These are phyloP conservation scores for Drosophila subobscura DNA, from an alignment of 1,140 invertebrate genomes.

Conservation along the genomic window DNA sequence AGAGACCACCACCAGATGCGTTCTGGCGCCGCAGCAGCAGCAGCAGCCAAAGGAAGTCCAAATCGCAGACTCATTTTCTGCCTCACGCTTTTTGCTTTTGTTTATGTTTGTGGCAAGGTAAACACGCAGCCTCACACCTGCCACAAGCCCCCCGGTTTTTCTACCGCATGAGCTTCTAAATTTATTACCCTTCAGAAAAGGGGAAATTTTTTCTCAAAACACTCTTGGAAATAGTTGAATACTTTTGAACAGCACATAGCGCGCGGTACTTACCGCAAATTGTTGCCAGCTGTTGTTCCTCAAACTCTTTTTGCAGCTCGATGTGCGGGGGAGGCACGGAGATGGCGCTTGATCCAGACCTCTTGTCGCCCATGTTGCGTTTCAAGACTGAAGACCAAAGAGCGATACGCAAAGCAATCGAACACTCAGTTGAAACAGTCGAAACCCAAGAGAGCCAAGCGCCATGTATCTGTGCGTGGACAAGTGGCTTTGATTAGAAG, in stretches of 20 bases:
- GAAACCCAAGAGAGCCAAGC: too few relatives aligned
- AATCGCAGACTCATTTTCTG: slow-evolving; percentile 63
- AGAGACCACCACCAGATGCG: slow-evolving; percentile 46
- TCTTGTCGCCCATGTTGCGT: slow-evolving; percentile 68
- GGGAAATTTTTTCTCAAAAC: slow-evolving; percentile 55
- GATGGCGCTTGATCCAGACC: slow-evolving; percentile 50
- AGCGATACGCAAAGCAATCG: neutral
- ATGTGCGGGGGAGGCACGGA: slow-evolving; percentile 8
- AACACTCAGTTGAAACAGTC: neutral
- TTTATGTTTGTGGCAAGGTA: slow-evolving; percentile 71
- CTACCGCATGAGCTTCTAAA: slow-evolving; percentile 25
- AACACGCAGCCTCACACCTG: slow-evolving; percentile 56
- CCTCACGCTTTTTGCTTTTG: slow-evolving; percentile 43
- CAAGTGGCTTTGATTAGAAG: slow-evolving; percentile 35
- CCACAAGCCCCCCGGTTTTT: neutral
- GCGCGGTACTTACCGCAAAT: slow-evolving; percentile 70
- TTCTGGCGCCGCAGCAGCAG: slow-evolving; percentile 47
- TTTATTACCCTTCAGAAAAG: slow-evolving; percentile 69
- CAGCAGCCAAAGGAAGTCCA: slow-evolving; percentile 65
- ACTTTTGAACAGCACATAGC: slow-evolving; percentile 62
- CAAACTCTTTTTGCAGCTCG: slow-evolving; percentile 15
- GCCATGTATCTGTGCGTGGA: slow-evolving; percentile 8
- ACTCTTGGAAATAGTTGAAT: slow-evolving; percentile 54
- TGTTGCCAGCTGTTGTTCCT: slow-evolving; percentile 47
- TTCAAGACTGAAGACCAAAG: slow-evolving; percentile 45